Conservation (phyloP, 30 jellyfish, hydroid and myxozoan genomes). For the Turritopsis rubra region DNA sequence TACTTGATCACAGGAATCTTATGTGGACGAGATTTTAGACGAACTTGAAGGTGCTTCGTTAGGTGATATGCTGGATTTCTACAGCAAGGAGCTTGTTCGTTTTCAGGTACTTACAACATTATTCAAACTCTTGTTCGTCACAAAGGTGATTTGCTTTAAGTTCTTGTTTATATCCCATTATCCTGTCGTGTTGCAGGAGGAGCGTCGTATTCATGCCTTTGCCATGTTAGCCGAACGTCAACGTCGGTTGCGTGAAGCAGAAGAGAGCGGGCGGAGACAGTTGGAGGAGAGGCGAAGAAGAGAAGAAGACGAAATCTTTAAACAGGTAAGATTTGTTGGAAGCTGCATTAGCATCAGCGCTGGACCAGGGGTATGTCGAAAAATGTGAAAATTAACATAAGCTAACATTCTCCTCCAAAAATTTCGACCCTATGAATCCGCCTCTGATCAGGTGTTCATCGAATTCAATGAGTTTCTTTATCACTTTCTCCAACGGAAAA, state of each 20-base stretch:
- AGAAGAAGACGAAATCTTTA: conserved; percentile 96
- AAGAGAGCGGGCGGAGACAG: conserved; percentile 96
- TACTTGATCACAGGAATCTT: conserved; percentile 50
- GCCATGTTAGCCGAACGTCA: conserved; percentile 99
- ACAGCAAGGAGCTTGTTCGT: conserved; percentile 84
- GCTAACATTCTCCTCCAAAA: too few species aligned
- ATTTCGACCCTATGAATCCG: too few species aligned
- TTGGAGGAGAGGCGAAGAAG: conserved; percentile 97
- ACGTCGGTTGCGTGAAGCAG: conserved; percentile 97
- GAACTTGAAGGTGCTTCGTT: conserved; percentile 67
- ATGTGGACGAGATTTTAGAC: conserved; percentile 64
- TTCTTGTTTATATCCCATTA: too few species aligned
- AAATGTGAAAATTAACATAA: too few species aligned
- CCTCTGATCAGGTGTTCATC: neutral
- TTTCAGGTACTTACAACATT: conserved; percentile 90
- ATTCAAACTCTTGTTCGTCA: too few species aligned
- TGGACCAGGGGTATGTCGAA: too few species aligned
- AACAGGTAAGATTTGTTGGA: conserved; percentile 54
- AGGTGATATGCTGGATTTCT: conserved; percentile 87
- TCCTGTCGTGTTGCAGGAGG: conserved; percentile 93
- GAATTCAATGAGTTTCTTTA: neutral
- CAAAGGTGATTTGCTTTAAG: too few species aligned
- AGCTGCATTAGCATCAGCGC: neutral
- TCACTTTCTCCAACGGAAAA: neutral
- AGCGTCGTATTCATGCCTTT: conserved; percentile 98